Percentiles rank a stretch among this genome's conserved stretches.
phyloP scores from a whole-genome alignment of 1,140 invertebrate species.

The Luehdorfia chinensis region DNA sequence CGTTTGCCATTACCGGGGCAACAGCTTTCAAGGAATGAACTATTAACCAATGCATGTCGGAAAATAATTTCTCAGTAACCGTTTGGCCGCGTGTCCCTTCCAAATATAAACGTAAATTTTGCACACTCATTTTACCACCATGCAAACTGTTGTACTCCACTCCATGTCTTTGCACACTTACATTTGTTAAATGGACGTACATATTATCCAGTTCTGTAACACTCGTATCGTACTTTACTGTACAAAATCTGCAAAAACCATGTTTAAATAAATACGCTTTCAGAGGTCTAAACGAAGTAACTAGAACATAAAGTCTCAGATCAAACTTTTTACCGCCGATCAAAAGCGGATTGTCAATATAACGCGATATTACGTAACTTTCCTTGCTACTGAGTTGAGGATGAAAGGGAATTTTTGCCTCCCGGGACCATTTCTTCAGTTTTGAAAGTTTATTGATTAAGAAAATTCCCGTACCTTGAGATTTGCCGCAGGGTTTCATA shows the following conservation, averaged over 20 bases:
- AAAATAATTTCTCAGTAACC: conserved; percentile 89
- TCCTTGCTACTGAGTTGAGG: conserved; percentile 87
- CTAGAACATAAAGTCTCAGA: conserved; percentile 89
- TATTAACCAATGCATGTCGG: conserved; percentile 92
- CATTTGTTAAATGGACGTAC: conserved; percentile 94
- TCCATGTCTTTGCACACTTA: conserved; percentile 89
- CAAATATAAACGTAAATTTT: conserved; percentile 93
- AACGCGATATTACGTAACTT: conserved; percentile 93
- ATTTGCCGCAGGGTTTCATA: conserved; percentile 96
- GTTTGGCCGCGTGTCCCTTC: conserved; percentile 93
- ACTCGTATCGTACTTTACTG: conserved; percentile 89
- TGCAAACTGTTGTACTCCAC: conserved; percentile 96
- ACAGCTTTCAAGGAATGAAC: conserved; percentile 89
- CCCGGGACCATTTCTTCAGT: conserved; percentile 89
- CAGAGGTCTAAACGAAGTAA: conserved; percentile 89
- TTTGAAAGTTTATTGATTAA: conserved; percentile 92
- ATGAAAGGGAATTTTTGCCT: conserved; percentile 87
- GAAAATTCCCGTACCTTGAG: conserved; percentile 91
- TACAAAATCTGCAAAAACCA: conserved; percentile 88
- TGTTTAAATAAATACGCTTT: conserved; percentile 91
- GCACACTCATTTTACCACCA: conserved; percentile 95
- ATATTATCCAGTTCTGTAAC: conserved; percentile 89
- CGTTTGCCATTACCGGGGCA: conserved; percentile 89
- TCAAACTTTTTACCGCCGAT: conserved; percentile 95
- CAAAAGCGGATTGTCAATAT: conserved; percentile 90